phyloP scores from a whole-genome alignment of 2,888 invertebrate species.

The Psylliodes chrysocephalus region DNA sequence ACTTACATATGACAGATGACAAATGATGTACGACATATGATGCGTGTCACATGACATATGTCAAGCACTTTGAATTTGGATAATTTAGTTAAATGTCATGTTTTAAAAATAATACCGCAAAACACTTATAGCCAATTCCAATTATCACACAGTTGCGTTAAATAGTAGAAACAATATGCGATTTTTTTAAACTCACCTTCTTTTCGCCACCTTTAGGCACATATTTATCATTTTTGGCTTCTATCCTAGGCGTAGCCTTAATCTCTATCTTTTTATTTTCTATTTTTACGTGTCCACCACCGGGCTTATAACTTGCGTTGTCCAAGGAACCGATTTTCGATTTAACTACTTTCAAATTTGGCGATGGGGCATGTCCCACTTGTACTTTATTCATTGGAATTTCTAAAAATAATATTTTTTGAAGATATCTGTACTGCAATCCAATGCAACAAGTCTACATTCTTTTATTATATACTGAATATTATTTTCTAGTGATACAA shows the following conservation, averaged over 20 bases:
- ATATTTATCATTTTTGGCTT: constrained; percentile 91
- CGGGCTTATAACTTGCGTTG: constrained; percentile 90
- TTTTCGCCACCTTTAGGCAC: constrained; percentile 89
- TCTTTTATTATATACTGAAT: no score
- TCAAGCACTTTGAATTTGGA: no score
- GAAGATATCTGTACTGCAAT: no score
- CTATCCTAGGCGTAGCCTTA: constrained; percentile 86
- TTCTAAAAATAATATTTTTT: constrained; percentile 70
- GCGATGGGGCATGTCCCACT: constrained; percentile 91
- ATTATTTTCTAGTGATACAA: no score
- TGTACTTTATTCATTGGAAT: constrained; percentile 94
- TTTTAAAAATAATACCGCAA: background rate
- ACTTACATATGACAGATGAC: no score
- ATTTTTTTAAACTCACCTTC: constrained; percentile 72
- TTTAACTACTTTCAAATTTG: constrained; percentile 89
- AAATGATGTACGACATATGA: no score
- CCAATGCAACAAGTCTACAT: no score
- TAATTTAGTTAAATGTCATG: constrained; percentile 24
- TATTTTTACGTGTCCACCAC: constrained; percentile 88
- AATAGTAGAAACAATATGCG: no score
- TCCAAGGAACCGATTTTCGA: constrained; percentile 93
- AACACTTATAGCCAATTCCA: no score
- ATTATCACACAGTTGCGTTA: no score
- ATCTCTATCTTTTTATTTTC: constrained; percentile 88
- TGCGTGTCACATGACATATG: no score